phyloP scores from a whole-genome alignment of 2,797 vertebrate genomes.

The Poecilia wingei region DNA sequence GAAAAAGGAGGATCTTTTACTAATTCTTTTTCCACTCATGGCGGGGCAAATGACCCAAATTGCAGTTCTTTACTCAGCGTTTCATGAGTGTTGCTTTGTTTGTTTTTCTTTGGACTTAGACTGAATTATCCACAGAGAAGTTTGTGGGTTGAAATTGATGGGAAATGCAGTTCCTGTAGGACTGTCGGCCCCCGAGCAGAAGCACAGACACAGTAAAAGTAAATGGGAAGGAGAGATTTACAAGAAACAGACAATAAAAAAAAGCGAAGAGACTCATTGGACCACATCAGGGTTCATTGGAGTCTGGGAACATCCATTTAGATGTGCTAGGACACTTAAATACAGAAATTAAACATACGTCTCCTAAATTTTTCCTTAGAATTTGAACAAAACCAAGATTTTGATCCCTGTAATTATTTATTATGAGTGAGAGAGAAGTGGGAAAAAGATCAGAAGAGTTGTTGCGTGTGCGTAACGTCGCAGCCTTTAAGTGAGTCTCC shows the following conservation, averaged over 20 bases:
- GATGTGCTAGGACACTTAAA: background rate
- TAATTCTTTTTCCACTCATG: conserved; percentile 76
- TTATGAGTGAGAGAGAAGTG: background rate
- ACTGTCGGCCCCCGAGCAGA: background rate
- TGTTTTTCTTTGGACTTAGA: conserved; percentile 28
- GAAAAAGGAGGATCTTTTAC: conserved; percentile 70
- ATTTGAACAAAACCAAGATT: background rate
- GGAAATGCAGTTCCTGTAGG: conserved; percentile 23
- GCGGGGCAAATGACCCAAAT: conserved; percentile 32
- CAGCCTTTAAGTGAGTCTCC: background rate
- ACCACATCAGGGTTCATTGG: background rate
- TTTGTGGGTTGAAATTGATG: conserved; percentile 8
- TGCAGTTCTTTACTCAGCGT: conserved; percentile 19
- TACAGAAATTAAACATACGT: background rate
- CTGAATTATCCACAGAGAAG: background rate
- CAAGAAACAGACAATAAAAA: background rate
- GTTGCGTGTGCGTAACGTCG: background rate
- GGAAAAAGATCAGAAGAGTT: background rate
- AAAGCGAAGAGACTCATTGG: background rate
- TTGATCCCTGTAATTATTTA: background rate
- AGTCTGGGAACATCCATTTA: background rate
- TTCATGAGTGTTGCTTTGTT: conserved; percentile 11
- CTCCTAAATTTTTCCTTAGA: background rate
- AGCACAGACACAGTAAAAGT: background rate
- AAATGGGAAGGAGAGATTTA: background rate